phyloP scores from a whole-genome alignment of 2,797 vertebrate genomes.

The Poecilia picta region DNA sequence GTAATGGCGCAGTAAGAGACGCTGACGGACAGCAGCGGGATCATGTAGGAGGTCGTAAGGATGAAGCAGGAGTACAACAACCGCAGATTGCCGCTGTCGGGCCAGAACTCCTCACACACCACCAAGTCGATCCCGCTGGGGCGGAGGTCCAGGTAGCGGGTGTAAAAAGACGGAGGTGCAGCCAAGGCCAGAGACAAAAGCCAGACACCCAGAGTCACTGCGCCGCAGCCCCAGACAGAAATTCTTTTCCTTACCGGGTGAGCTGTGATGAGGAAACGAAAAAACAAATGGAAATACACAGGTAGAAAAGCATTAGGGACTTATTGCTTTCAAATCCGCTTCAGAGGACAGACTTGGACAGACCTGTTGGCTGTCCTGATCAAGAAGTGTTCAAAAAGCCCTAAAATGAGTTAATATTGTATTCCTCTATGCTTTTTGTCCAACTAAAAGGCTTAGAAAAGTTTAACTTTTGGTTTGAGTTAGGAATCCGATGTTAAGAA shows the following conservation, averaged over 20 bases:
- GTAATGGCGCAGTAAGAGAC: constrained; percentile 83
- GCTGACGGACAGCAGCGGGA: constrained; percentile 81
- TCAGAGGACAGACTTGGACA: neutral
- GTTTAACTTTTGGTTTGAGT: neutral
- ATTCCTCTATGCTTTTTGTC: too few relatives aligned
- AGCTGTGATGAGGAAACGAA: constrained; percentile 55
- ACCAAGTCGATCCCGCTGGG: constrained; percentile 77
- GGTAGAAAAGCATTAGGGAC: neutral
- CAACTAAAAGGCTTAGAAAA: neutral
- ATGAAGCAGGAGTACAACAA: constrained; percentile 82
- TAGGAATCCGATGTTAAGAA: neutral
- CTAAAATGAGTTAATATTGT: neutral
- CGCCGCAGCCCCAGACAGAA: constrained; percentile 74
- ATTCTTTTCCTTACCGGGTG: constrained; percentile 81
- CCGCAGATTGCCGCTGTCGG: constrained; percentile 69
- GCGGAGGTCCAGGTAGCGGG: constrained; percentile 78
- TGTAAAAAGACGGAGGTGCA: constrained; percentile 77
- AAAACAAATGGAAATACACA: neutral
- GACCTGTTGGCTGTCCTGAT: neutral
- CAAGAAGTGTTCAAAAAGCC: neutral
- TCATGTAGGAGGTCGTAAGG: constrained; percentile 79
- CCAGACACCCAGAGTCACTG: constrained; percentile 78
- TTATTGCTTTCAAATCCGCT: neutral
- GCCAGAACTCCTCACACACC: constrained; percentile 86
- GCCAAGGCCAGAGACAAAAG: constrained; percentile 79